Percentiles rank a stretch among this genome's conserved stretches.
phyloP scores from a whole-genome alignment of 2,113 vertebrate species.

The Chionomys nivalis region DNA sequence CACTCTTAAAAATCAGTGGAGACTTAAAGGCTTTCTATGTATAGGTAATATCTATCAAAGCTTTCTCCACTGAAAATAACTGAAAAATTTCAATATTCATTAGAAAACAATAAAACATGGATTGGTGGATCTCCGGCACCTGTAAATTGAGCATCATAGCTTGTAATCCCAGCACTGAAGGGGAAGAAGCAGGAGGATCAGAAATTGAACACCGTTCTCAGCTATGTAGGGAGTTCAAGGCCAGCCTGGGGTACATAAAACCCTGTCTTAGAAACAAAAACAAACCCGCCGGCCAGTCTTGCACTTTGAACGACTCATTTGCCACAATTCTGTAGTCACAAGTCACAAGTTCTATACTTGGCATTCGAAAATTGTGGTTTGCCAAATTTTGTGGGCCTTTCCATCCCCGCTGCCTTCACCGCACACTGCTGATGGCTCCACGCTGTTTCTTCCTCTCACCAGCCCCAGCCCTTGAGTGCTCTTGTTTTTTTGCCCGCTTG shows the following conservation, averaged over 20 bases:
- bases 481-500: neutral
- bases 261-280: neutral
- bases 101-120: neutral
- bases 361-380: neutral
- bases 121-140: neutral
- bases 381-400: neutral
- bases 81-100: neutral
- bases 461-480: neutral
- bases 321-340: neutral
- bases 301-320: neutral
- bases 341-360: neutral
- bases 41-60: neutral
- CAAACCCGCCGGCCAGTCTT: neutral
- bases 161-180: neutral
- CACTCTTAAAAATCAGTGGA: neutral
- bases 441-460: neutral
- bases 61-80: neutral
- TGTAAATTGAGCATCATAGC: neutral
- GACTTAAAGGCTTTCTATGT: neutral
- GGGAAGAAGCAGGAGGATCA: neutral
- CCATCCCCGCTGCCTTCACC: neutral
- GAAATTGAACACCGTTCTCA: neutral
- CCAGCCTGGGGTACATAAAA: neutral
- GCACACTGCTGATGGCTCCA: no score
- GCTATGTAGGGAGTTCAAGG: neutral